Percentiles rank a stretch among this genome's conserved stretches.
Conservation (phyloP, 2,113 vertebrate genomes). For the Tragelaphus buxtoni region DNA sequence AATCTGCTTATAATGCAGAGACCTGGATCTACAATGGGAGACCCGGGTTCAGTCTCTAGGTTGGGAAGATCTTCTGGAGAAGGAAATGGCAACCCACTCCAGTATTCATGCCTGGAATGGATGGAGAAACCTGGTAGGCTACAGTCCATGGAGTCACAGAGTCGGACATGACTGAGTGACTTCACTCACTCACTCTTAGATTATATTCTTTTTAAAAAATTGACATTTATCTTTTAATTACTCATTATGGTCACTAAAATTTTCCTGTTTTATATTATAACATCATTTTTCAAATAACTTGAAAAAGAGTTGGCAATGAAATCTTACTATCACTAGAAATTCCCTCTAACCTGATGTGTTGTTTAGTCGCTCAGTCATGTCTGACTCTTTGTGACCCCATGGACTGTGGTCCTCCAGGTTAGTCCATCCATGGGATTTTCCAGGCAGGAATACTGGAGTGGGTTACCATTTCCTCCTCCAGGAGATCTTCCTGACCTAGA, state of each 20-base stretch:
- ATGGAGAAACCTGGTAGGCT: neutral
- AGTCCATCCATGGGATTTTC: neutral
- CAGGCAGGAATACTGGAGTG: neutral
- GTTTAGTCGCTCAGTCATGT: neutral
- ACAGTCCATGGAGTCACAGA: neutral
- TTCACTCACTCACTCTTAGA: neutral
- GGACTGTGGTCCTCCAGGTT: neutral
- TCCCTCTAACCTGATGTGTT: neutral
- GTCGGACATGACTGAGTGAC: neutral
- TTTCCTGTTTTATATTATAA: neutral
- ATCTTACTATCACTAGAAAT: neutral
- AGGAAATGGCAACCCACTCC: neutral
- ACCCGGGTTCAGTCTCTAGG: neutral
- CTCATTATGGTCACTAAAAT: neutral
- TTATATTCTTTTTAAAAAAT: neutral
- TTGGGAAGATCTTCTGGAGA: neutral
- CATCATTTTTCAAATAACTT: neutral
- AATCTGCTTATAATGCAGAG: neutral
- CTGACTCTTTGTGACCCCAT: neutral
- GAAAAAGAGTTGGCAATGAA: neutral
- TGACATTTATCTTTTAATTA: neutral
- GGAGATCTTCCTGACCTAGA: neutral
- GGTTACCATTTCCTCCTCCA: neutral
- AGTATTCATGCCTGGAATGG: neutral
- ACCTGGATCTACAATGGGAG: neutral